Evolutionary conservation across 2,797 vertebrate species (phyloP).

Genomic region (Pipistrellus kuhlii): DNA sequence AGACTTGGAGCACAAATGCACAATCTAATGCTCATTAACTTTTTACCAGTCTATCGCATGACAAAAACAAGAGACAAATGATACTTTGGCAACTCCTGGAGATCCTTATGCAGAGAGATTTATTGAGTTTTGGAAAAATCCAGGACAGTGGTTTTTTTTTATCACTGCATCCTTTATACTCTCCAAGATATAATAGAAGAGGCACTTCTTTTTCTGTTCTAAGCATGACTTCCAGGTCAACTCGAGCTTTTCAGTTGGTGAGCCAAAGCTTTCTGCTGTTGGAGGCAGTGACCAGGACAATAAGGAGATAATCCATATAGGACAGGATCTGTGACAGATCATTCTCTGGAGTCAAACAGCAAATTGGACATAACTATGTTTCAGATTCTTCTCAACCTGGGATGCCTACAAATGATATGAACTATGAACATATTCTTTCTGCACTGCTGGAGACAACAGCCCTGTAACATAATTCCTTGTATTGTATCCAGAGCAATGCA

Average conservation of each 20-base stretch:
- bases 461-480: neutral
- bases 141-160: conserved; percentile 43
- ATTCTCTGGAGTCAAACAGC: neutral
- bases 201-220: neutral
- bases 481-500: neutral
- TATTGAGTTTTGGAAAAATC: conserved; percentile 25
- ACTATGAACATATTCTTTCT: neutral
- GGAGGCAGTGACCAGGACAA: neutral
- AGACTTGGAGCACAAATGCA: conserved; percentile 19
- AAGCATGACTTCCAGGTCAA: conserved; percentile 1
- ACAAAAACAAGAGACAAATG: conserved; percentile 3
- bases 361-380: neutral
- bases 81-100: neutral
- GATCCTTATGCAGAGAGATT: neutral
- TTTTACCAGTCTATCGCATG: neutral
- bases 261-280: neutral
- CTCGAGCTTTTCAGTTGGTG: neutral
- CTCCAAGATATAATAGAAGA: conserved; percentile 35
- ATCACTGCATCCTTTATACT: neutral
- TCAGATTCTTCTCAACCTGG: neutral
- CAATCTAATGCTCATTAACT: neutral
- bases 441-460: neutral
- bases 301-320: neutral
- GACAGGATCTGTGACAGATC: neutral
- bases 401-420: neutral